These are phyloP conservation scores for Styela plicata DNA, from an alignment of 23 tunicate species.

Conservation along the genomic window DNA sequence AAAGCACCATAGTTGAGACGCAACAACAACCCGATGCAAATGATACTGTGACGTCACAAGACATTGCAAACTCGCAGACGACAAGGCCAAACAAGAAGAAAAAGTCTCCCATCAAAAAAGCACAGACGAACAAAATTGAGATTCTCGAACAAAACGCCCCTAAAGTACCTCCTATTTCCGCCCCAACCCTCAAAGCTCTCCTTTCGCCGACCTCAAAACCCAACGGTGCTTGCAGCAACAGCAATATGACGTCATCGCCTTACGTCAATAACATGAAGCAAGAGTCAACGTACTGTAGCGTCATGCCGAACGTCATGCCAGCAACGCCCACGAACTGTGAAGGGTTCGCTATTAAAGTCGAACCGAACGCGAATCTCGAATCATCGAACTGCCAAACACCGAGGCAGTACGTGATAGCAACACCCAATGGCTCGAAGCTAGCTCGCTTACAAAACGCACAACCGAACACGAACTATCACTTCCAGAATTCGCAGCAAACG, in stretches of 20 bases:
- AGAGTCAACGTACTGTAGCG: neutral
- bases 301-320: neutral
- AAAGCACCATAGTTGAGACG: slow-evolving; percentile 12
- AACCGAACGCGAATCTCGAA: neutral
- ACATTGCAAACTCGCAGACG: neutral
- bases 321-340: neutral
- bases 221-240: neutral
- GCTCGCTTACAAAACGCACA: slow-evolving; percentile 23
- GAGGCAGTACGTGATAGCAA: slow-evolving; percentile 11
- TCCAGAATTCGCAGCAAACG: neutral
- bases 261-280: neutral
- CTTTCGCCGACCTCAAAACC: neutral
- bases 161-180: slow-evolving; percentile 2
- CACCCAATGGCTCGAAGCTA: neutral
- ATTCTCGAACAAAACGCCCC: neutral
- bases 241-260: slow-evolving; percentile 15
- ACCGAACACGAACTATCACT: slow-evolving; percentile 12
- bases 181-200: slow-evolving; percentile 26
- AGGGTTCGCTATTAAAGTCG: slow-evolving; percentile 1
- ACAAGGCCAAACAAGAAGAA: neutral
- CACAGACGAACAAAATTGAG: neutral
- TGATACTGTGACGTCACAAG: slow-evolving; percentile 18
- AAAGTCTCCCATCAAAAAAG: neutral
- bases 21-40: neutral
- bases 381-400: neutral